Conservation (phyloP, 2,113 vertebrate species). For the Spea multiplicata region DNA sequence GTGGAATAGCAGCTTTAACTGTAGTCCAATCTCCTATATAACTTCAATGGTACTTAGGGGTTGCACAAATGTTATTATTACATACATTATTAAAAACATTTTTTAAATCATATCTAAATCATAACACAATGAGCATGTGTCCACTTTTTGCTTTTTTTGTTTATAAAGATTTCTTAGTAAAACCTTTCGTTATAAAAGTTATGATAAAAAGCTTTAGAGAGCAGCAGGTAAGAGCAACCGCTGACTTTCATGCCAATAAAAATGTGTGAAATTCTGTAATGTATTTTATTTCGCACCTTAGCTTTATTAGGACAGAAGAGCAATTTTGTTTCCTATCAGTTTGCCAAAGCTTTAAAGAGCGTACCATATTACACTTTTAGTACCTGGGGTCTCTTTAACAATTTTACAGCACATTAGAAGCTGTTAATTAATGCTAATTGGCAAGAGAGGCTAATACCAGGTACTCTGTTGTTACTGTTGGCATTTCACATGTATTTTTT, state of each 20-base stretch:
- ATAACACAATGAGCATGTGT: too few relatives aligned
- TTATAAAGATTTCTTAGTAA: too few relatives aligned
- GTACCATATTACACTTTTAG: constrained; percentile 43
- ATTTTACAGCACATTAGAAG: constrained; percentile 46
- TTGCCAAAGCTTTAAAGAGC: constrained; percentile 32
- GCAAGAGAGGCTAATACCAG: constrained; percentile 41
- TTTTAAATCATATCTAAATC: too few relatives aligned
- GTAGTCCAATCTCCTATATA: too few relatives aligned
- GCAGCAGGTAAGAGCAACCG: not conserved
- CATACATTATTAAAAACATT: too few relatives aligned
- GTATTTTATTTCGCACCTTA: constrained; percentile 34
- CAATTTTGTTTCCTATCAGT: constrained; percentile 37
- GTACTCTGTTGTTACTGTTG: constrained; percentile 31
- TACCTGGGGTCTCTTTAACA: constrained; percentile 47
- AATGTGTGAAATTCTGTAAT: constrained; percentile 32
- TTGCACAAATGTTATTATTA: too few relatives aligned
- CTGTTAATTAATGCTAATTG: constrained; percentile 48
- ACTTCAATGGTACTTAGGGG: too few relatives aligned
- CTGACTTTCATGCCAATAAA: not conserved
- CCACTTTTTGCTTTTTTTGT: too few relatives aligned
- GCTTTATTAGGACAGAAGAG: constrained; percentile 23
- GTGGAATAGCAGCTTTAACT: too few relatives aligned
- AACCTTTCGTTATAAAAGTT: too few relatives aligned
- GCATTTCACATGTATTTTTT: constrained; percentile 40
- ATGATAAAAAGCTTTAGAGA: too few relatives aligned